Percentiles rank a stretch among this genome's conserved stretches.
Evolutionary conservation across 30 jellyfish, hydroid and myxozoan genomes (phyloP).

Genomic region (Sanderia malayensis): DNA sequence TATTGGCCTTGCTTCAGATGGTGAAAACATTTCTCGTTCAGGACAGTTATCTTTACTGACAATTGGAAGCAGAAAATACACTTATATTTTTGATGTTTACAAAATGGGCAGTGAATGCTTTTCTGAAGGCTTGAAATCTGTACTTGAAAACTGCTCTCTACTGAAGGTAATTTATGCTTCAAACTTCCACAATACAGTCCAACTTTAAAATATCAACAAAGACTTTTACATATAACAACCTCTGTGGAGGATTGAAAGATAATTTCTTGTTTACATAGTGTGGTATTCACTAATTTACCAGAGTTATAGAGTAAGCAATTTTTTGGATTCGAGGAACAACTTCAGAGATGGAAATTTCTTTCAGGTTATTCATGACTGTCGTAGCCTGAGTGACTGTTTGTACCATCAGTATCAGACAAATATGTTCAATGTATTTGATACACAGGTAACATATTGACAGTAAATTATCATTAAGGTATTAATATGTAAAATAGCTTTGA

Average conservation of each 20-base stretch:
- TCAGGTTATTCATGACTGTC: slow-evolving; percentile 81
- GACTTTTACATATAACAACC: background rate
- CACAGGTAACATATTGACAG: slow-evolving; percentile 53
- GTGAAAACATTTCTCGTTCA: slow-evolving; percentile 60
- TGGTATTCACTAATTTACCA: too few species aligned
- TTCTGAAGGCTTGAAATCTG: slow-evolving; percentile 34
- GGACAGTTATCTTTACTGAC: slow-evolving; percentile 57
- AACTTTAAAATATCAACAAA: background rate
- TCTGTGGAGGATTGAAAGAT: background rate
- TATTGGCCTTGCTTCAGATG: slow-evolving; percentile 83
- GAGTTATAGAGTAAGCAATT: background rate
- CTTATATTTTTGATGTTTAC: slow-evolving; percentile 64
- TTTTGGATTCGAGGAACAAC: background rate
- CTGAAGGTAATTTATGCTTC: slow-evolving; percentile 39
- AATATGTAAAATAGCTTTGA: too few species aligned
- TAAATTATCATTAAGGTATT: background rate
- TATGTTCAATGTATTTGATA: slow-evolving; percentile 65
- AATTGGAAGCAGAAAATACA: slow-evolving; percentile 62
- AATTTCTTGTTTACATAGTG: too few species aligned
- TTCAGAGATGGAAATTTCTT: background rate
- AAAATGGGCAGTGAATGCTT: slow-evolving; percentile 63
- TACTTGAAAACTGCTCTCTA: slow-evolving; percentile 40
- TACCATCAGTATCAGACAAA: slow-evolving; percentile 24
- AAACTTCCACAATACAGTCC: background rate
- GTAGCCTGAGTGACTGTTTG: slow-evolving; percentile 76